These are phyloP conservation scores for Adelges cooleyi DNA, from an alignment of 1,140 invertebrate species.

Conservation along the genomic window DNA sequence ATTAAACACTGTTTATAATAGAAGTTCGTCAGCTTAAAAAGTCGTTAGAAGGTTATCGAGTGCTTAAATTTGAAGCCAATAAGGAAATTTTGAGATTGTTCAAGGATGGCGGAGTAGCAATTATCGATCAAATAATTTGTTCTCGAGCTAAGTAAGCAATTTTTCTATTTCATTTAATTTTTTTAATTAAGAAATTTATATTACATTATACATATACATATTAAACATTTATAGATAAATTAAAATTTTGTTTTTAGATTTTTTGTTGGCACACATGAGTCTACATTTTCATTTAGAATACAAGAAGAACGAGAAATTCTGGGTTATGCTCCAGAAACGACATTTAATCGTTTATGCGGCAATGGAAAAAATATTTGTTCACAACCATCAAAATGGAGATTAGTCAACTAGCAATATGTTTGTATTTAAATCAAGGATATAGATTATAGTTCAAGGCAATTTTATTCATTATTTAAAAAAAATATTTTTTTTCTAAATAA, in stretches of 20 bases:
- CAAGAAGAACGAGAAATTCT: constrained; percentile 94
- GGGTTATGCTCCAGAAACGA: constrained; percentile 64
- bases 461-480: too few relatives aligned
- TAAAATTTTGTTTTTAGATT: constrained; percentile 46
- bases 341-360: constrained; percentile 81
- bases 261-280: constrained; percentile 86
- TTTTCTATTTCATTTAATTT: constrained; percentile 28
- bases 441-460: too few relatives aligned
- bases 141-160: constrained; percentile 56
- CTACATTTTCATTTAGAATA: constrained; percentile 91
- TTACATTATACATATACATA: too few relatives aligned
- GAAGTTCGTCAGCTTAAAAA: too few relatives aligned
- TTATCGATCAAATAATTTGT: constrained; percentile 94
- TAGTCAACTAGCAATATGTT: constrained; percentile 11
- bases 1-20: too few relatives aligned
- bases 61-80: constrained; percentile 43
- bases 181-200: too few relatives aligned
- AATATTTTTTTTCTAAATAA: too few relatives aligned
- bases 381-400: constrained; percentile 30
- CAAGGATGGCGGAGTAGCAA: constrained; percentile 79
- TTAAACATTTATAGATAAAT: too few relatives aligned
- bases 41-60: constrained; percentile 34
- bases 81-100: constrained; percentile 41
- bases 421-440: not conserved
- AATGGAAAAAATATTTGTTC: constrained; percentile 27